These are phyloP conservation scores for Spisula subtruncata DNA, from an alignment of 2,888 invertebrate species.

Conservation along the genomic window DNA sequence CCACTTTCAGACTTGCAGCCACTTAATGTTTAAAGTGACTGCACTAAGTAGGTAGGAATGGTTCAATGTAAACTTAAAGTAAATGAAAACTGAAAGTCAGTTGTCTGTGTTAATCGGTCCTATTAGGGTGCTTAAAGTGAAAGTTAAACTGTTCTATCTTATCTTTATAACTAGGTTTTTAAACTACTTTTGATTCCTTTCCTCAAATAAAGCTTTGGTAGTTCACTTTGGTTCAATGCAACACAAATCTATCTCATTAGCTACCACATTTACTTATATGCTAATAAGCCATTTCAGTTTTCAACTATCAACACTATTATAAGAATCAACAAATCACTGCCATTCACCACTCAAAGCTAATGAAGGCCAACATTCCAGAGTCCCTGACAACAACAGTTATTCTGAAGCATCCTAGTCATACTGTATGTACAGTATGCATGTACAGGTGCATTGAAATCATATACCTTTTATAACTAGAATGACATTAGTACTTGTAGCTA, in stretches of 20 bases:
- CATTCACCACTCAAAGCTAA: neutral
- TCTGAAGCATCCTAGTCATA: neutral
- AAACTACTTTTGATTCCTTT: neutral
- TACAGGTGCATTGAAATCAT: neutral
- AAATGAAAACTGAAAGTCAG: neutral
- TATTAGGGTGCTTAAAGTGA: too few relatives aligned
- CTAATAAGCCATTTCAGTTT: too few relatives aligned
- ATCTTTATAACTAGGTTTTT: too few relatives aligned
- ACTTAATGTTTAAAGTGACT: neutral
- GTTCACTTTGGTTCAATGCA: too few relatives aligned
- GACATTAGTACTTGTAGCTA: neutral
- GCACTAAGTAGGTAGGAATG: slow-evolving; percentile 1
- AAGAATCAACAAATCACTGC: neutral
- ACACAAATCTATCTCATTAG: too few relatives aligned
- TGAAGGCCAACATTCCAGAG: neutral
- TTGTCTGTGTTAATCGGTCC: neutral
- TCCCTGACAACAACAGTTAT: neutral
- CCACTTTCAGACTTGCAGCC: neutral
- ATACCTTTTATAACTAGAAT: neutral
- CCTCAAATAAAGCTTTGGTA: neutral
- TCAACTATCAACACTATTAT: too few relatives aligned
- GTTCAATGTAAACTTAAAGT: too few relatives aligned
- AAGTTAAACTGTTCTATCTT: too few relatives aligned
- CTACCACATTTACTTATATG: too few relatives aligned
- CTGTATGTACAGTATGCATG: neutral